Evolutionary conservation across 2,888 invertebrate species (phyloP), one percentile per base, ranked within the genome.

Genomic region (Spodoptera exigua): DNA sequence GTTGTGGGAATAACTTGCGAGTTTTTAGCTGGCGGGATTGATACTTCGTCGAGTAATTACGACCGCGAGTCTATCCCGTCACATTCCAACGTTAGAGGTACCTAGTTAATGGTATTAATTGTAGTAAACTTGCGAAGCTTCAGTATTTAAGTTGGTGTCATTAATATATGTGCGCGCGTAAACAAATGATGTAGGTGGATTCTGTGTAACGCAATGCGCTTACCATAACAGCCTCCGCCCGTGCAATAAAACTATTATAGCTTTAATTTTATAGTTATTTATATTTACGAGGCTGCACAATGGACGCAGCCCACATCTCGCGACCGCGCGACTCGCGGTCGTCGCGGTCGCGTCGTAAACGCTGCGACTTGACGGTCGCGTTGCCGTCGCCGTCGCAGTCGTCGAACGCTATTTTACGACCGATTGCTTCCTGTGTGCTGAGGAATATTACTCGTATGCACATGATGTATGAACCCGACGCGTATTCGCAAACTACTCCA

Each of bases 401-500:
- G 76, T 78, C 83, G 78, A 80, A 82, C 76, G 74, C 76, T 77
- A 76, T 77, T 85, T 85, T 84, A 86, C 82, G 85, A 85, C 39
- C 79, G 76, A 79, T 84, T 78, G 83, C 83, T 85, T 86, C 86
- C 85, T 85, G 85, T 78, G 76, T 59, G 55, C 78, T 76, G 70
- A 70, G 70, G 72, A 80, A 79, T 77, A 82, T 77, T 74, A 66
- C 77, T 54, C 45, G 40, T 56, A 37, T 44, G 37, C 56, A 48
- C 43, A 48, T 44, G 47, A 18, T 44, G 44, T 65, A 51, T 16
- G 61, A 48, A 53, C 21, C 37, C 45, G 49, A 43, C 44, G 14
- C 66, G 61, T 51, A 58, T 51, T 41, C 40, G 63, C 13, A 11
- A 41, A 64, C 62, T 61, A 47, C 49, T 63, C 46, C 62, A 35